phyloP scores from a whole-genome alignment of 2,113 vertebrate genomes.

The Psittacara wagleri region DNA sequence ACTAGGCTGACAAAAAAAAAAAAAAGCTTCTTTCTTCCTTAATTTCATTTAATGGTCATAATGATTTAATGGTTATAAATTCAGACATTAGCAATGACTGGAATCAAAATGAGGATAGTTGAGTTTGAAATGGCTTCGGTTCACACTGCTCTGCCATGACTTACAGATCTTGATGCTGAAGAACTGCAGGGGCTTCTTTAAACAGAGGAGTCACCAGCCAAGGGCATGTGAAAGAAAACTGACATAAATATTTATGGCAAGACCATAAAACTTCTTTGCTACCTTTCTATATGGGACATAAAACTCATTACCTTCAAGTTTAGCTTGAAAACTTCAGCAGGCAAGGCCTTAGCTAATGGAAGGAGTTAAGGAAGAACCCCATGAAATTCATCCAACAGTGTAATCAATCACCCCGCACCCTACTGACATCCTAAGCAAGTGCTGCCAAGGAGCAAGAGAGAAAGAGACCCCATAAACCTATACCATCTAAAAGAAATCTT shows the following conservation, averaged over 20 bases:
- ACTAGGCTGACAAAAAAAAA: not conserved
- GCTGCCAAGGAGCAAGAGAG: not conserved
- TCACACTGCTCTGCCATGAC: not conserved
- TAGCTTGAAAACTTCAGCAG: not conserved
- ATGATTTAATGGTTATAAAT: conserved; percentile 19
- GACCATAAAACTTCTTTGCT: not conserved
- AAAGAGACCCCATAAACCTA: not conserved
- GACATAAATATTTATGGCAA: conserved; percentile 8
- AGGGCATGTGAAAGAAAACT: not conserved
- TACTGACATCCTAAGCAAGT: not conserved
- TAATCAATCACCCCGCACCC: not conserved
- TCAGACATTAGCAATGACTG: not conserved
- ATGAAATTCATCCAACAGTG: not conserved
- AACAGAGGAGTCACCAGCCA: not conserved
- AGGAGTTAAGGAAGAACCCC: not conserved
- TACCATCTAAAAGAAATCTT: not conserved
- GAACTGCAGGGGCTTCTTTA: not conserved
- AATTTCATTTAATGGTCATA: conserved; percentile 21
- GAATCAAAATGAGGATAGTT: not conserved
- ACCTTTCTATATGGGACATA: not conserved
- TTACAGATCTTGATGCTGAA: not conserved
- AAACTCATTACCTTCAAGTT: not conserved
- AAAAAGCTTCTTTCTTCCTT: not conserved
- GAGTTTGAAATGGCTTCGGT: not conserved
- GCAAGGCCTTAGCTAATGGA: not conserved